Evolutionary conservation across 2,888 invertebrate genomes (phyloP).

Genomic region (Drosophila pseudotalamancana): DNA sequence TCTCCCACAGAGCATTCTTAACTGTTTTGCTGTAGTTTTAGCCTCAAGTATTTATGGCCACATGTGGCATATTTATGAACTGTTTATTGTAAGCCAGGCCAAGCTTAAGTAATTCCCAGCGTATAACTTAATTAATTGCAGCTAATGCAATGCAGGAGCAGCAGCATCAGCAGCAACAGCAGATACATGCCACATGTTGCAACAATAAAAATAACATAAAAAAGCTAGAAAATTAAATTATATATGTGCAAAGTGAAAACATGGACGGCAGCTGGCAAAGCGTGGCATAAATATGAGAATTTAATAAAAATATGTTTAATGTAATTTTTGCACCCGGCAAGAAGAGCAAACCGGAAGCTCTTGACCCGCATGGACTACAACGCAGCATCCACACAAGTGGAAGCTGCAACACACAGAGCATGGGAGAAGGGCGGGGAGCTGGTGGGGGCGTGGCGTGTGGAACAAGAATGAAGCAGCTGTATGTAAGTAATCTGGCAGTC

Average conservation of each 20-base stretch:
- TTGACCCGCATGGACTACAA: constrained; percentile 36
- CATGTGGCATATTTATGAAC: constrained; percentile 70
- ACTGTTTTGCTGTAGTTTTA: not conserved
- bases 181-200: constrained; percentile 29
- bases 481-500: constrained; percentile 39
- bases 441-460: not conserved
- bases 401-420: constrained; percentile 15
- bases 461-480: constrained; percentile 3
- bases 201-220: constrained; percentile 28
- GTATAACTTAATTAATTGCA: constrained; percentile 75
- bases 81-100: constrained; percentile 64
- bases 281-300: constrained; percentile 55
- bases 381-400: constrained; percentile 37
- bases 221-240: constrained; percentile 53
- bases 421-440: too few relatives aligned
- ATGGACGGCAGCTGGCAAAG: constrained; percentile 29
- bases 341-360: constrained; percentile 49
- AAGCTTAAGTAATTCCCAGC: constrained; percentile 66
- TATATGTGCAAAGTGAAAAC: constrained; percentile 57
- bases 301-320: constrained; percentile 76
- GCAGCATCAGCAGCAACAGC: constrained; percentile 46
- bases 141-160: constrained; percentile 65
- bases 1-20: not conserved
- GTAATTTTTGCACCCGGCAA: constrained; percentile 50
- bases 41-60: constrained; percentile 49